Evolutionary conservation across 1,140 invertebrate species (phyloP), one percentile per base, ranked within the genome.

Genomic region (Dendroctonus ponderosae): DNA sequence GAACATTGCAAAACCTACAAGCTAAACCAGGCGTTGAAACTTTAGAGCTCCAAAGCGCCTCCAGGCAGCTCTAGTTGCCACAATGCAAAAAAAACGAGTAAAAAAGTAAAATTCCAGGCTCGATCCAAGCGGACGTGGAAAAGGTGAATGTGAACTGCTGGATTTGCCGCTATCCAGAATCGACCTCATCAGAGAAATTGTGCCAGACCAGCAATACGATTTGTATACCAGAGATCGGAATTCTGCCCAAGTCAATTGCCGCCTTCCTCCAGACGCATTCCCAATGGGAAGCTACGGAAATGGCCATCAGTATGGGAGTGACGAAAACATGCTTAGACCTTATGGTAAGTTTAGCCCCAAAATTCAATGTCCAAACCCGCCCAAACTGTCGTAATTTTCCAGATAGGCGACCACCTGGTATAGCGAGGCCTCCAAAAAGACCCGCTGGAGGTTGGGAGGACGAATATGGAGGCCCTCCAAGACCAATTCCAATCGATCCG

Each of bases 211-310:
- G 11, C 85, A 88, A 42, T 91, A 87, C 68, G 90, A 92, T 76
- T 91, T 89, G 72, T 92, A 90, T 72, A 87, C 91, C 68, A 79
- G 85, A 14, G 88, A 91, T 76, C 77, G 86, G 52, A 88, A 87
- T 72, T 68, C 70, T 54, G 78, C 77, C 0, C 72, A 75, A 0
- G 74, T 74, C 14, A 80, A 81, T 64, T 82, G 82, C 66, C 68
- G 62, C 56, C 52, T 68, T 53, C n/a, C 38, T 48, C 67, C 68
- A 26, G 51, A 53, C 46, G 44, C 52, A 43, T 70, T 66, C 41
- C 42, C 43, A 2, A 38, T 61, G 59, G 53, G 41, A 11, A 43
- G 50, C 11, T 56, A 65, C 41, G 46, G 61, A 44, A 53, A 57
- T 53, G 65, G 70, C 12, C 37, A 48, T 5, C 14, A 49, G 61